These are phyloP conservation scores for Drosophila fulvimacula DNA, from an alignment of 2,888 invertebrate genomes.

Conservation along the genomic window DNA sequence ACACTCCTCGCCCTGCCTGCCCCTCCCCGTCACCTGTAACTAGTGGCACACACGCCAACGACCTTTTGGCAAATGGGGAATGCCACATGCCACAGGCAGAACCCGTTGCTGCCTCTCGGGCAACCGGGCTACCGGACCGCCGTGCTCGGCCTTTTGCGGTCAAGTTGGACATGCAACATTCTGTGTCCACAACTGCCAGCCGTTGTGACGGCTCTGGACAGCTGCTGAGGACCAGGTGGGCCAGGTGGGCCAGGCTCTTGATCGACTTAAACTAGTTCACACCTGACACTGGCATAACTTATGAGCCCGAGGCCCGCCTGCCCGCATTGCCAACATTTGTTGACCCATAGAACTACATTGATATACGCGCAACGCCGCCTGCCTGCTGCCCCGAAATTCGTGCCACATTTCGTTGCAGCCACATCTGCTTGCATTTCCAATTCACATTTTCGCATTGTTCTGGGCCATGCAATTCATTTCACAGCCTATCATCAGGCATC, in stretches of 20 bases:
- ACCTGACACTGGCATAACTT: conserved; percentile 50
- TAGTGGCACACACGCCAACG: conserved; percentile 65
- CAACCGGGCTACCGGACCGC: not conserved
- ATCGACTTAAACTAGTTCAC: conserved; percentile 77
- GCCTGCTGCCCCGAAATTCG: conserved; percentile 11
- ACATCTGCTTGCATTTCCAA: conserved; percentile 40
- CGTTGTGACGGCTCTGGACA: conserved; percentile 24
- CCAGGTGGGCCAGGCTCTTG: conserved; percentile 61
- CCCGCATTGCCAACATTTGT: conserved; percentile 14
- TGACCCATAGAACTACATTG: conserved; percentile 35
- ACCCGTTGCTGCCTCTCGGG: conserved; percentile 15
- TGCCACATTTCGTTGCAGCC: conserved; percentile 45
- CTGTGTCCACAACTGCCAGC: conserved; percentile 28
- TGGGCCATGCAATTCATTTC: conserved; percentile 43
- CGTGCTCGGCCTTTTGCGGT: conserved; percentile 59
- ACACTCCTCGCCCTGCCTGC: not conserved
- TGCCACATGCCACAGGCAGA: conserved; percentile 37
- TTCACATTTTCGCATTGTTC: conserved; percentile 54
- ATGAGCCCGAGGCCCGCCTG: conserved; percentile 33
- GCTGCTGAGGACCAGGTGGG: conserved; percentile 25
- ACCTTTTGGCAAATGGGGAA: conserved; percentile 67
- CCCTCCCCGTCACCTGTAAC: conserved; percentile 25
- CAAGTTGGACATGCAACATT: conserved; percentile 58
- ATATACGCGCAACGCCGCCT: not conserved
- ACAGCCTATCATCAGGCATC: conserved; percentile 47